Percentiles rank a stretch among this genome's conserved stretches.
Conservation (phyloP, 37 sponge, comb jelly and placozoan species). For the Axinella damicornis region DNA sequence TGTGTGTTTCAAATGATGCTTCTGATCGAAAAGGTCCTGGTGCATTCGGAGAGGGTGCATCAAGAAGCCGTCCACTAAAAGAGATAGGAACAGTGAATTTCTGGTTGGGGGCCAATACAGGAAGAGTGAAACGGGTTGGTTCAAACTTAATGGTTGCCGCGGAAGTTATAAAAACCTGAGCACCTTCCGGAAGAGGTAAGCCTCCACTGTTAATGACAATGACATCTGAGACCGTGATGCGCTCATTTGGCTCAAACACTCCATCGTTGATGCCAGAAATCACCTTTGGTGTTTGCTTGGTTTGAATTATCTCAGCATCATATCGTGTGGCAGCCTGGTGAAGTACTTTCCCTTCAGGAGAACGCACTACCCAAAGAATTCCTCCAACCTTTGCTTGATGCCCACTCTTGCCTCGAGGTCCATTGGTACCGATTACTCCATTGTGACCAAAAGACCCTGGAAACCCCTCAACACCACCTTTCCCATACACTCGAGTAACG, state of each 20-base stretch:
- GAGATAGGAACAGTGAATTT: slow-evolving; percentile 33
- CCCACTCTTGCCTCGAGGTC: slow-evolving; percentile 41
- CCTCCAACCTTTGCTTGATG: slow-evolving; percentile 50
- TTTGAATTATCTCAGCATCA: slow-evolving; percentile 36
- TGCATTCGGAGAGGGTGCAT: slow-evolving; percentile 75
- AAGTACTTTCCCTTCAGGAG: slow-evolving; percentile 29
- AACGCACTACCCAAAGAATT: slow-evolving; percentile 54
- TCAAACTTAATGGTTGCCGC: slow-evolving; percentile 70
- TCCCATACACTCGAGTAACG: background rate
- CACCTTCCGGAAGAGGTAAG: slow-evolving; percentile 64
- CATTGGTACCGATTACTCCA: slow-evolving; percentile 44
- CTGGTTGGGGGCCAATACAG: slow-evolving; percentile 37
- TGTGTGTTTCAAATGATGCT: slow-evolving; percentile 57
- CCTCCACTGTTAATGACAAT: slow-evolving; percentile 58
- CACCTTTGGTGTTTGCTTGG: no score
- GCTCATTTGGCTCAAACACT: slow-evolving; percentile 86
- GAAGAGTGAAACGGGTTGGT: slow-evolving; percentile 43
- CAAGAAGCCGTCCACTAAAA: slow-evolving; percentile 73
- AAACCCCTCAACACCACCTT: background rate
- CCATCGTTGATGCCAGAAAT: slow-evolving; percentile 70
- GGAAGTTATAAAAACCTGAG: slow-evolving; percentile 39
- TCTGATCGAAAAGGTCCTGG: slow-evolving; percentile 44
- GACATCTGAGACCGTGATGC: slow-evolving; percentile 51
- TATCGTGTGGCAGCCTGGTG: slow-evolving; percentile 53
- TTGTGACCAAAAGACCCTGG: slow-evolving; percentile 11